phyloP scores from a whole-genome alignment of 2,113 vertebrate genomes.

The Cygnus atratus region DNA sequence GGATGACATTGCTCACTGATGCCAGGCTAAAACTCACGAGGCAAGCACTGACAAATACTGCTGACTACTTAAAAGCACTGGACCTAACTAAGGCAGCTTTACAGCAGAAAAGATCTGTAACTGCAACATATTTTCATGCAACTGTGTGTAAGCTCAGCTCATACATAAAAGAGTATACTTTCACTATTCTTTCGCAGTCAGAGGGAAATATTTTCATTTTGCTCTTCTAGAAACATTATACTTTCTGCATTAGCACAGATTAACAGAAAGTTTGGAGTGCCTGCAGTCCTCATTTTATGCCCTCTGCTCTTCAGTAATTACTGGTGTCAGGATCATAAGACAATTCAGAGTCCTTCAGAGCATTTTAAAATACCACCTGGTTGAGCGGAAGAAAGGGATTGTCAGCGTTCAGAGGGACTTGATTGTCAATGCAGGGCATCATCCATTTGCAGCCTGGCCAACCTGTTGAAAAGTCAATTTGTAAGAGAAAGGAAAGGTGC shows the following conservation, averaged over 20 bases:
- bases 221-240: neutral
- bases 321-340: neutral
- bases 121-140: neutral
- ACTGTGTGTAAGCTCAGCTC: neutral
- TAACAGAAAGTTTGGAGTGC: neutral
- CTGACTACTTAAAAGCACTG: neutral
- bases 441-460: neutral
- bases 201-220: neutral
- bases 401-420: neutral
- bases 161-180: neutral
- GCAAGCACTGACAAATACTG: neutral
- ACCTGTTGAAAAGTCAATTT: neutral
- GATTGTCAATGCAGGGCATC: rapidly evolving
- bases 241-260: neutral
- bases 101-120: neutral
- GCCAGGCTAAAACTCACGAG: neutral
- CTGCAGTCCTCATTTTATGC: neutral
- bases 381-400: neutral
- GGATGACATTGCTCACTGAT: neutral
- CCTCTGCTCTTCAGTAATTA: neutral
- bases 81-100: neutral
- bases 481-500: neutral
- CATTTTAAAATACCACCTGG: neutral
- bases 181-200: rapidly evolving
- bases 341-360: neutral